Base-by-base conservation (phyloP, 2,888 invertebrate species). In the Lepas anatifera region DNA sequence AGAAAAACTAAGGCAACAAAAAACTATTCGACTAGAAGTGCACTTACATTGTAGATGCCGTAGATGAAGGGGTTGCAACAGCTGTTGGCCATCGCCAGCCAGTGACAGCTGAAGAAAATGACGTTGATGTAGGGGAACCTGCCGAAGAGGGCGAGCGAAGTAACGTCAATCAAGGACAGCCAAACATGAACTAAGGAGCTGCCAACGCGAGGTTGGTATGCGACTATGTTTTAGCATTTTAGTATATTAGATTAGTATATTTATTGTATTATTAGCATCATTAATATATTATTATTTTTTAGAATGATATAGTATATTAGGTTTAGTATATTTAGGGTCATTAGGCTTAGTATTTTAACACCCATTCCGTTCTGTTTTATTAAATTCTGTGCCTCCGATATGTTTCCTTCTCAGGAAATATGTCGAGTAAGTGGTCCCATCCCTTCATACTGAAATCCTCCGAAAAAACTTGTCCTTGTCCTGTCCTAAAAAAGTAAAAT, bases 61-160 rank as follows among this genome's bases (percentile, higher is more conserved):
- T 93, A 93, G 76, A 93, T 92, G 78, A 93, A 92, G 0, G 92
- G 92, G 79, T 93, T 93, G 79, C 89, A 90, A 79, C 92, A 92
- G 71, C 91, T 91, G 78, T 92, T 92, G 77, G 90, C 90, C 81
- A 82, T 74, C 79, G 76, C 80, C 78, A 92, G 81, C 90, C 90
- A 91, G 80, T 93, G 92, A 77, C 87, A 89, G 78, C 88, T 88
- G 80, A 93, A 91, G 85, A 89, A 93, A 71, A 92, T 84, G 67
- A 92, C 88, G 80, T 92, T 90, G 77, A 93, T 90, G 78, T 88
- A 90, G 75, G 84, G 84, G 79, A 89, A 90, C 76, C 87, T 88
- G 83, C 3, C 3, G 25, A 22, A 48, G 18, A 16, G n/a, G n/a
- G n/a, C n/a, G n/a, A n/a, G n/a, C n/a, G 3, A 10, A 46, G 18